phyloP scores from a whole-genome alignment of 1,140 invertebrate genomes.

The Brachionus asplanchnoidis region DNA sequence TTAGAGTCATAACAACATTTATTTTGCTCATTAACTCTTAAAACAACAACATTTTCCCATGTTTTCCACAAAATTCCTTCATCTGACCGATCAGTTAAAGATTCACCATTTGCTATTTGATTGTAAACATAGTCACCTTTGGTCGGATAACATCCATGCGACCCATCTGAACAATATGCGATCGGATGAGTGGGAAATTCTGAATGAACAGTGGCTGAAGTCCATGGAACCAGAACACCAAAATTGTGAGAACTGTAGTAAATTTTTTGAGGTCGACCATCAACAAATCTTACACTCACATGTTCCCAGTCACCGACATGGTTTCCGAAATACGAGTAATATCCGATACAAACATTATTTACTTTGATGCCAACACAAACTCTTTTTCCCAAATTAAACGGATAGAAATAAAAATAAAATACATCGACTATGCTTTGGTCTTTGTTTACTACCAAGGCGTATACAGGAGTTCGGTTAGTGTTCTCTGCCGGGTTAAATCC shows the following conservation, averaged over 20 bases:
- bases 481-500: not conserved
- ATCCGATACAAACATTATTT: not conserved
- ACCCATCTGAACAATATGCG: not conserved
- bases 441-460: slow-evolving; percentile 25
- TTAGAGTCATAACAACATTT: slow-evolving; percentile 14
- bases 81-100: not conserved
- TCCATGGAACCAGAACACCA: not conserved
- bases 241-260: slow-evolving; percentile 31
- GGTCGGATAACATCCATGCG: slow-evolving; percentile 16
- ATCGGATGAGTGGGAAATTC: slow-evolving; percentile 23
- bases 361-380: slow-evolving; percentile 17
- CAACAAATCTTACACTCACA: not conserved
- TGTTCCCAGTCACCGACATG: slow-evolving; percentile 34
- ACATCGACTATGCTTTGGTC: not conserved
- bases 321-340: not conserved
- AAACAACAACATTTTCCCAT: not conserved
- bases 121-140: slow-evolving; percentile 21
- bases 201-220: not conserved
- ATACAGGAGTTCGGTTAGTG: not conserved
- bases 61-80: slow-evolving; percentile 9
- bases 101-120: slow-evolving; percentile 1
- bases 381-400: not conserved
- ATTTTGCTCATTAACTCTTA: slow-evolving; percentile 5
- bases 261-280: not conserved
- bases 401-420: slow-evolving; percentile 36